These are phyloP conservation scores for Ommatoiulus sabulosus DNA, from an alignment of 2,888 invertebrate species.

Conservation along the genomic window DNA sequence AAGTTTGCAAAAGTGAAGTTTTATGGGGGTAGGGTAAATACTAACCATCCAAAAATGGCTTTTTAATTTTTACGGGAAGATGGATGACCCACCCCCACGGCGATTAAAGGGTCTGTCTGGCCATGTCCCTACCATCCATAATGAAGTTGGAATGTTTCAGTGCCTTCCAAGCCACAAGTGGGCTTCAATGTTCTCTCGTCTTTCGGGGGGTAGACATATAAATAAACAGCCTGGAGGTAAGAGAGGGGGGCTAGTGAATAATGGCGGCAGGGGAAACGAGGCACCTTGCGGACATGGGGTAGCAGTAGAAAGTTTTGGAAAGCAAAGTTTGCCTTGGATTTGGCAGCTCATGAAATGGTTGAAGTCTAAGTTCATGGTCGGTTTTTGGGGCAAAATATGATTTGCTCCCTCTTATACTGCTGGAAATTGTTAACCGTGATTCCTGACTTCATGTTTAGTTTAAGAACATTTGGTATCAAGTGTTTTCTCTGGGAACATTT, in stretches of 20 bases:
- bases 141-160: slow-evolving; percentile 10
- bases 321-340: background rate
- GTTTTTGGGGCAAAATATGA: no score
- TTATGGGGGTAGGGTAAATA: background rate
- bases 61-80: background rate
- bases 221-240: background rate
- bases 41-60: background rate
- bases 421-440: no score
- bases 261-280: background rate
- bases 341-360: background rate
- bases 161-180: slow-evolving; percentile 1
- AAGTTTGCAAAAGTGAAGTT: background rate
- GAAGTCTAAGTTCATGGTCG: no score
- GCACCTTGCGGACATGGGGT: background rate
- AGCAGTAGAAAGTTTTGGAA: background rate
- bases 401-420: no score
- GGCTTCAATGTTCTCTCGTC: background rate
- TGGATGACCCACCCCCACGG: background rate
- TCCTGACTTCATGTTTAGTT: no score
- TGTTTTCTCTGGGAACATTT: no score
- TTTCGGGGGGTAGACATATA: background rate
- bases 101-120: background rate
- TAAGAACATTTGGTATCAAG: no score
- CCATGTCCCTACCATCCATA: background rate
- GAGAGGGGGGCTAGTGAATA: background rate